Evolutionary conservation across 2,888 invertebrate species (phyloP), one percentile per base, ranked within the genome.

Genomic region (Willowsia nigromaculata): DNA sequence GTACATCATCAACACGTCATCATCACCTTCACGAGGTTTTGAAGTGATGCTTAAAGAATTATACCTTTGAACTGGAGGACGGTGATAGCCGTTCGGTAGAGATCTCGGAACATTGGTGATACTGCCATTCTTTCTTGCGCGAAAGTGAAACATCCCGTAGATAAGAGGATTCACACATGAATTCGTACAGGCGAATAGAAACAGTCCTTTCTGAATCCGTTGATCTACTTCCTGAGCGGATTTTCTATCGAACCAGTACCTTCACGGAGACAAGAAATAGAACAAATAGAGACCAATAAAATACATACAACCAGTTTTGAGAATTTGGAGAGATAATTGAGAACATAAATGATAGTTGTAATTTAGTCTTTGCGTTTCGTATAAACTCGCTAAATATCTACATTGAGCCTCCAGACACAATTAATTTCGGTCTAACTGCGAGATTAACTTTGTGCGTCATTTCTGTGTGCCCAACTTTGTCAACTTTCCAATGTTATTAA

Each of bases 101-200:
- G 82, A 90, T 37, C 86, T 37, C 11, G 33, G 83, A 53, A 76
- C 40, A 9, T 30, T 83, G 11, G 43, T 37, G 11, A 30, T 80
- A 11, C 71, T 53, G 13, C 40, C 13, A 30, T 74, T 71, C 56
- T 85, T 33, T 9, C 87, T 88, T 59, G 56, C 40, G 25, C 59
- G 40, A 83, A 88, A 74, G 47, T 92, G 91, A 68, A 97, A 98
- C 18, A 96, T 95, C 0, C 99, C 99, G 94, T 99, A 99, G 33
- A 99, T 98, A 91, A 99, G 96, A 3, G 99, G 99, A 94, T 99
- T 98, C 94, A 98, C 97, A 94, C 98, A 98, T 2, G 98, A 98
- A 94, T 99, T 99, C 50, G 98, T 98, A 92, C 98, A 98, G 11
- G 99, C 99, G 94, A 99, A 99, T 90, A 99, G 95, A 95, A 98